Evolutionary conservation across 2,113 vertebrate genomes (phyloP).

Genomic region (Otolemur garnettii): DNA sequence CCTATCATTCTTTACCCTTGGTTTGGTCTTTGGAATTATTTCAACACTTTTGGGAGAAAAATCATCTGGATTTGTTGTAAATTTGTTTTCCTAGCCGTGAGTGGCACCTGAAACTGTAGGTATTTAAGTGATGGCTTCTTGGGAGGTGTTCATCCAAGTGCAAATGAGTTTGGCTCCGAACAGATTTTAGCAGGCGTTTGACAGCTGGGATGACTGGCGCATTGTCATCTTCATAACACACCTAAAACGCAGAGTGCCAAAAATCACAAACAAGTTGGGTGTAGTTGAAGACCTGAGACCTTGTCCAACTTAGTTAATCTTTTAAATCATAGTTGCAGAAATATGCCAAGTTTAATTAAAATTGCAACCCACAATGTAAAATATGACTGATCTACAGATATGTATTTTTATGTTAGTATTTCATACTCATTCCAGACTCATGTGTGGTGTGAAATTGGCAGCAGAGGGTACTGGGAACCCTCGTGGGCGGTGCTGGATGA

Average conservation of each 20-base stretch:
- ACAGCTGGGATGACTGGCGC: constrained; percentile 91
- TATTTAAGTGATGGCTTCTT: constrained; percentile 86
- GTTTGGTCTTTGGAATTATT: constrained; percentile 75
- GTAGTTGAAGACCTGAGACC: constrained; percentile 71
- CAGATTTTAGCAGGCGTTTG: constrained; percentile 85
- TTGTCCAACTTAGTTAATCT: constrained; percentile 80
- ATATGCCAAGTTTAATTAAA: constrained; percentile 78
- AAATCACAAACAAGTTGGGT: constrained; percentile 83
- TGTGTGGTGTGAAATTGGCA: neutral
- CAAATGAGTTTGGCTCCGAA: constrained; percentile 88
- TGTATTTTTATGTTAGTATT: constrained; percentile 61
- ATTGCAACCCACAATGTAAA: constrained; percentile 37
- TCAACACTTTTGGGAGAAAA: constrained; percentile 65
- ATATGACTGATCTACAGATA: constrained; percentile 26
- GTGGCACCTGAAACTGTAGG: constrained; percentile 80
- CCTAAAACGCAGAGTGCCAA: constrained; percentile 87
- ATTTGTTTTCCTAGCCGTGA: constrained; percentile 77
- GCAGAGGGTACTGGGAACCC: neutral
- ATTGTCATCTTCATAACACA: constrained; percentile 91
- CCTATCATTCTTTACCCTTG: constrained; percentile 59
- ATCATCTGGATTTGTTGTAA: constrained; percentile 65
- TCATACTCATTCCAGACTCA: neutral
- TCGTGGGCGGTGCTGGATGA: neutral
- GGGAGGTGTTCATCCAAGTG: constrained; percentile 88
- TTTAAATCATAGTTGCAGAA: constrained; percentile 76